A percentile compares a stretch with the other conserved stretches of the same genome.
Evolutionary conservation across 2,113 vertebrate genomes (phyloP).

Genomic region (Nyctereutes procyonoides): DNA sequence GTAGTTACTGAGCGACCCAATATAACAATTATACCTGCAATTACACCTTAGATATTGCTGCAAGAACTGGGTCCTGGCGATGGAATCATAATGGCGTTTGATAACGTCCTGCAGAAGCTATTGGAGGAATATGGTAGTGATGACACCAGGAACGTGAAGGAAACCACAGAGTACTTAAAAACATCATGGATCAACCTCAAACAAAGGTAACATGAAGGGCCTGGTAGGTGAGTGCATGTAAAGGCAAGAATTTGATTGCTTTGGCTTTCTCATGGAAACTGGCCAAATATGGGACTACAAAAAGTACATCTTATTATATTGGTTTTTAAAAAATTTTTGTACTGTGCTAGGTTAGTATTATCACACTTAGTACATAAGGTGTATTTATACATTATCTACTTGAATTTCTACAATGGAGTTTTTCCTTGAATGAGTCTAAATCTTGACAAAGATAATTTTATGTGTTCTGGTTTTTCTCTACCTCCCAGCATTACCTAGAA

Average conservation of each 20-base stretch:
- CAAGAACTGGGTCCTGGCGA: conserved; percentile 94
- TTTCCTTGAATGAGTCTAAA: conserved; percentile 30
- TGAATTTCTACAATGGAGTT: neutral
- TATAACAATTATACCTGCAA: conserved; percentile 33
- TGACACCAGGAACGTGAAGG: conserved; percentile 95
- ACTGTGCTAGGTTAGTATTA: neutral
- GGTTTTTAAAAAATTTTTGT: neutral
- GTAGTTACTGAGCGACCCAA: neutral
- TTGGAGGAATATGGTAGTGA: conserved; percentile 93
- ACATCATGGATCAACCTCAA: conserved; percentile 93
- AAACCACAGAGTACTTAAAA: conserved; percentile 92
- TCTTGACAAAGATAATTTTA: neutral
- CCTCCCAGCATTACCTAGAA: neutral
- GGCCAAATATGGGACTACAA: neutral
- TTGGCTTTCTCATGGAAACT: neutral
- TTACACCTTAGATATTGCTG: conserved; percentile 88
- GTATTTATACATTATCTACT: neutral
- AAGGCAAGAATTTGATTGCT: neutral
- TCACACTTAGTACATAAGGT: neutral
- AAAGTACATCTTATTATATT: neutral
- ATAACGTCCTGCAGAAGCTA: conserved; percentile 94
- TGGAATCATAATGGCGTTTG: conserved; percentile 89
- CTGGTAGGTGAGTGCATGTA: neutral
- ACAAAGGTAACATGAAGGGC: conserved; percentile 89
- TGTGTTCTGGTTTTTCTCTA: neutral